These are phyloP conservation scores for Tenthredo livida DNA, from an alignment of 2,888 invertebrate species.

Conservation along the genomic window DNA sequence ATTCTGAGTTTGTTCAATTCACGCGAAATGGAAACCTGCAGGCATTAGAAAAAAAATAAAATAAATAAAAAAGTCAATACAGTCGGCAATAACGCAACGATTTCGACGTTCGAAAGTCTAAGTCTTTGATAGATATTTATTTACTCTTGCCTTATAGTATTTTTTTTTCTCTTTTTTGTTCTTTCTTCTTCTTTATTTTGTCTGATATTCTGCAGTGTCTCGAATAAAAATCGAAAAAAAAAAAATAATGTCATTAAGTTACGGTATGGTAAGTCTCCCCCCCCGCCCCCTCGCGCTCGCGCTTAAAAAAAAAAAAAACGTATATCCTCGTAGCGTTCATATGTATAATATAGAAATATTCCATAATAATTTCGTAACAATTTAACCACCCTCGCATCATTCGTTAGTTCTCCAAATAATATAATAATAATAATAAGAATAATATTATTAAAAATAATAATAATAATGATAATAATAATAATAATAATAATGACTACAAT, in stretches of 20 bases:
- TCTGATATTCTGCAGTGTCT: background rate
- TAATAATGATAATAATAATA: constrained; percentile 14
- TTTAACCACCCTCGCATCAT: constrained; percentile 21
- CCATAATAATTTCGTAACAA: constrained; percentile 16
- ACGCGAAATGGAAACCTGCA: background rate
- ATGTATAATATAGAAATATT: constrained; percentile 6
- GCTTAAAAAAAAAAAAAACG: background rate
- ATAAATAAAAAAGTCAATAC: background rate
- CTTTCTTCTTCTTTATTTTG: background rate
- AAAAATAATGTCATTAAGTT: background rate
- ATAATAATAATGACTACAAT: constrained; percentile 33
- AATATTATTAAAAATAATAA: background rate
- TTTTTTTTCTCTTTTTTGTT: background rate
- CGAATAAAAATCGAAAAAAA: background rate
- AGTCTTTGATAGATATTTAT: no score
- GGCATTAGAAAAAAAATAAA: background rate
- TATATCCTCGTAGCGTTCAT: constrained; percentile 16
- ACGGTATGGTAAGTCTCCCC: background rate
- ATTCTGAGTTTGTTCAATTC: background rate
- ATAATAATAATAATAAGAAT: constrained; percentile 4
- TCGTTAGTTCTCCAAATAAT: constrained; percentile 34
- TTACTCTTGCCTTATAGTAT: no score
- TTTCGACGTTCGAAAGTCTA: background rate
- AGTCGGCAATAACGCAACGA: background rate
- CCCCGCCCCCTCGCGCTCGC: no score